Conservation (phyloP, 2,888 invertebrate species). For the Thymelicus sylvestris region DNA sequence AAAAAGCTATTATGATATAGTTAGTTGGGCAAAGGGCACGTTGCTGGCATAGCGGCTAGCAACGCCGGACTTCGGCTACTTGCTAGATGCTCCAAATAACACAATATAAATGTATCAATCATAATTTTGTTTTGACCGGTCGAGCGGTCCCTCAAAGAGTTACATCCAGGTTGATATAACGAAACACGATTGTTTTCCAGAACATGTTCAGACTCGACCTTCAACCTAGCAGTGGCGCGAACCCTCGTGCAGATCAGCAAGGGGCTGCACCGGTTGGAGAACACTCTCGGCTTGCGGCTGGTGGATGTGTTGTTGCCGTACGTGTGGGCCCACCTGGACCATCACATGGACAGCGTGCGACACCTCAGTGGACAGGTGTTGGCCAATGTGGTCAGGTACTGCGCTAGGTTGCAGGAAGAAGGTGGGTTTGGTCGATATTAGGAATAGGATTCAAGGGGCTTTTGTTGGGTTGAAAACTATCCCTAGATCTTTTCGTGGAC, state of each 20-base stretch:
- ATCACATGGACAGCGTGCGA: conserved; percentile 87
- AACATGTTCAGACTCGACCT: conserved; percentile 62
- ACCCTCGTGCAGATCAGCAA: conserved; percentile 62
- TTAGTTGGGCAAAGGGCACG: too few species aligned
- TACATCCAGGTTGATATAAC: too few species aligned
- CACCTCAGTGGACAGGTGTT: conserved; percentile 83
- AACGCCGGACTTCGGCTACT: too few species aligned
- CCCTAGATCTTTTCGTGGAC: too few species aligned
- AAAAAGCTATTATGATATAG: too few species aligned
- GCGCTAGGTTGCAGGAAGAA: conserved; percentile 51
- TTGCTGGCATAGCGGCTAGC: too few species aligned
- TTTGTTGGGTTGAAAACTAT: too few species aligned
- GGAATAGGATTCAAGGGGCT: too few species aligned
- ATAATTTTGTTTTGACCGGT: too few species aligned
- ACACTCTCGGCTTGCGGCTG: conserved; percentile 44
- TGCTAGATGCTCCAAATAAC: too few species aligned
- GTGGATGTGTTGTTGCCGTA: conserved; percentile 61
- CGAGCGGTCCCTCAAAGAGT: too few species aligned
- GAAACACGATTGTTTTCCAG: conserved; percentile 48
- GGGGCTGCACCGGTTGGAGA: conserved; percentile 43
- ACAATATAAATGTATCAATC: too few species aligned
- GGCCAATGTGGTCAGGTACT: conserved; percentile 57
- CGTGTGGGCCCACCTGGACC: conserved; percentile 85
- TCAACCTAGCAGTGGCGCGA: conserved; percentile 64
- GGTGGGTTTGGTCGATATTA: conserved; percentile 56